Percentiles rank a stretch among this genome's conserved stretches.
Evolutionary conservation across 2,113 vertebrate species (phyloP).

Genomic region (Mugil cephalus): DNA sequence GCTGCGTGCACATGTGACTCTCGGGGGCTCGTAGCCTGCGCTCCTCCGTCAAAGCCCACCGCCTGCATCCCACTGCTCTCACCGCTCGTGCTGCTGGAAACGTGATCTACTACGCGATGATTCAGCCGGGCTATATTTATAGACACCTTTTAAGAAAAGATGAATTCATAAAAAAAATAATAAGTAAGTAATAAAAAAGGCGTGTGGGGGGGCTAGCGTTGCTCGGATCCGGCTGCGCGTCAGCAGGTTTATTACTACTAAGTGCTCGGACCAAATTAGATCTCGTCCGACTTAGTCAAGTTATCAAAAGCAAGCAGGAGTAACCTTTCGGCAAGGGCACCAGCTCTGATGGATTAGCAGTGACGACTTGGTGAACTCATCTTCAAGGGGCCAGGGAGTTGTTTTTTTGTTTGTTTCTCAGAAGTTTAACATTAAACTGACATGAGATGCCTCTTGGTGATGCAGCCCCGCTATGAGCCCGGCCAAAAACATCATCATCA

Average conservation of each 20-base stretch:
- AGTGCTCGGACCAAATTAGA: constrained; percentile 39
- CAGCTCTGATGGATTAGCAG: constrained; percentile 41
- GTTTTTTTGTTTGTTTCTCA: constrained; percentile 20
- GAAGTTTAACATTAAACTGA: constrained; percentile 65
- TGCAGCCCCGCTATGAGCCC: constrained; percentile 24
- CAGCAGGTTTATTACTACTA: constrained; percentile 33
- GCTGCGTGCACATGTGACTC: constrained; percentile 33
- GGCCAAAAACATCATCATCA: constrained; percentile 57
- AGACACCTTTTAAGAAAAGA: constrained; percentile 53
- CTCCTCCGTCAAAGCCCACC: constrained; percentile 49
- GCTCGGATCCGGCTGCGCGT: constrained; percentile 28
- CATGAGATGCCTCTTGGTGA: constrained; percentile 60
- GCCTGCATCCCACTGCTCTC: constrained; percentile 46
- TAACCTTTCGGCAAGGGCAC: constrained; percentile 63
- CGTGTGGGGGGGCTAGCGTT: constrained; percentile 27
- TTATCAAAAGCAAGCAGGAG: constrained; percentile 58
- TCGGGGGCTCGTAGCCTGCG: constrained; percentile 37
- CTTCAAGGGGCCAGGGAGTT: constrained; percentile 32
- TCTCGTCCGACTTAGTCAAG: constrained; percentile 25
- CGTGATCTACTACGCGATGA: constrained; percentile 48
- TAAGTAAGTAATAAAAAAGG: too few species aligned
- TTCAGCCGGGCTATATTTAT: constrained; percentile 60
- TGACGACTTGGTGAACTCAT: constrained; percentile 54
- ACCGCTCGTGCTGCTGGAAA: constrained; percentile 39
- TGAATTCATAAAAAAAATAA: constrained; percentile 32